Evolutionary conservation across 2,888 invertebrate species (phyloP).

Genomic region (Neoitamus cyanurus): DNA sequence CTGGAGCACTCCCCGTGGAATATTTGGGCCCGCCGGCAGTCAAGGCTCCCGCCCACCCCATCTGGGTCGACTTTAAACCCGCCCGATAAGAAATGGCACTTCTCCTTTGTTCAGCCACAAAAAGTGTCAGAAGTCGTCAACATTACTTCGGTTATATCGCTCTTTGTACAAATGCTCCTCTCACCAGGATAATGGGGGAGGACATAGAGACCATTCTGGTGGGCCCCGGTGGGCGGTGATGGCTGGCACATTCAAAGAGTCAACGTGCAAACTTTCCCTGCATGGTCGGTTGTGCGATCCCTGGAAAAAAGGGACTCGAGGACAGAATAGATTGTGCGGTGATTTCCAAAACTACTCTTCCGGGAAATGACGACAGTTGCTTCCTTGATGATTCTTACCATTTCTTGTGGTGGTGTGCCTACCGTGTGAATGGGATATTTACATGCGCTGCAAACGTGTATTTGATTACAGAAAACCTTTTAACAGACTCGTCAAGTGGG

Average conservation of each 20-base stretch:
- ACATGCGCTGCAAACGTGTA: conserved; percentile 35
- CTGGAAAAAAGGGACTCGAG: conserved; percentile 7
- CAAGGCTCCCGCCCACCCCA: neutral
- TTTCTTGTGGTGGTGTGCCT: conserved; percentile 30
- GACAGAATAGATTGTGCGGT: conserved; percentile 44
- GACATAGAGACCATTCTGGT: neutral
- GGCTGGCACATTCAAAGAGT: neutral
- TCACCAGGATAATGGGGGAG: neutral
- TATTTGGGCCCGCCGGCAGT: neutral
- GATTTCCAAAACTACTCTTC: conserved; percentile 51
- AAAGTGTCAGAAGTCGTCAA: conserved; percentile 44
- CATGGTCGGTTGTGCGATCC: neutral
- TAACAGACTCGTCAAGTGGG: conserved; percentile 39
- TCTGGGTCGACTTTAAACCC: conserved; percentile 38
- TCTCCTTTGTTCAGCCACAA: conserved; percentile 17
- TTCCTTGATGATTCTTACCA: conserved; percentile 49
- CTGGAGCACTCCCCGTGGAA: conserved; percentile 10
- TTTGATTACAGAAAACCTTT: conserved; percentile 46
- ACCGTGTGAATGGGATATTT: conserved; percentile 43
- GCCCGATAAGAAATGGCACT: conserved; percentile 38
- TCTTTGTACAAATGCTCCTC: conserved; percentile 36
- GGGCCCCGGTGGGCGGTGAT: neutral
- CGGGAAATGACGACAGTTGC: conserved; percentile 52
- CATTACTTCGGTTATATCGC: conserved; percentile 39
- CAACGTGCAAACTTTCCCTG: conserved; percentile 19